Percentiles rank a stretch among this genome's conserved stretches.
phyloP scores from a whole-genome alignment of 1,140 invertebrate genomes.

The Drosophila grimshawi region DNA sequence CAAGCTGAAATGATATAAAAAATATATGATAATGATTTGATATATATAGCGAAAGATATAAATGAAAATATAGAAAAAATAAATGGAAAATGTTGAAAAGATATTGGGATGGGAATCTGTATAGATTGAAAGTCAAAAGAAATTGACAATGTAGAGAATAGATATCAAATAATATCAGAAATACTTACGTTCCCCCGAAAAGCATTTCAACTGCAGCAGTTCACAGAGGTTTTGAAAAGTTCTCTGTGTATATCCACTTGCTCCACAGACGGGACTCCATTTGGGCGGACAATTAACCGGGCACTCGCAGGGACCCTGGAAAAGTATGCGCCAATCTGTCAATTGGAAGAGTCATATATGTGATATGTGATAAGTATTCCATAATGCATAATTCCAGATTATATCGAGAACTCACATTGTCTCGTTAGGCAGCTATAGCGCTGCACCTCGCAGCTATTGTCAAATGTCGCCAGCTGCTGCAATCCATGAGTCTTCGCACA shows the following conservation, averaged over 20 bases:
- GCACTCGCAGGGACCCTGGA: conserved; percentile 45
- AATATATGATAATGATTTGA: too few species aligned
- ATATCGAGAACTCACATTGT: conserved; percentile 17
- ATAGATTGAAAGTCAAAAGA: neutral
- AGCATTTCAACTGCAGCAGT: conserved; percentile 13
- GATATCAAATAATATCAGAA: neutral
- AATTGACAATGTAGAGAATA: neutral
- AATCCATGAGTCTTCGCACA: conserved; percentile 34
- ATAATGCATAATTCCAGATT: too few species aligned
- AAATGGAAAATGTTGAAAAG: too few species aligned
- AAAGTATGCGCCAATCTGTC: conserved; percentile 54
- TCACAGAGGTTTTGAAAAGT: conserved; percentile 26
- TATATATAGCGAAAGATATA: too few species aligned
- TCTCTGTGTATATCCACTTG: neutral
- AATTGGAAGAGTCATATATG: neutral
- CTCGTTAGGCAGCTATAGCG: conserved; percentile 39
- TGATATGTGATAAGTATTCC: too few species aligned
- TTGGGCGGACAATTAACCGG: conserved; percentile 7
- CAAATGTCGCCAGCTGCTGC: conserved; percentile 47
- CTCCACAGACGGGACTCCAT: conserved; percentile 25
- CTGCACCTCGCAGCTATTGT: conserved; percentile 48
- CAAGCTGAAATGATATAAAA: conserved; percentile 2
- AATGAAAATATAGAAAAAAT: too few species aligned
- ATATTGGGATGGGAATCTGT: too few species aligned
- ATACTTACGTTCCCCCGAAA: conserved; percentile 20